A percentile compares a stretch with the other conserved stretches of the same genome.
phyloP scores from a whole-genome alignment of 2,113 vertebrate species.

The Crocuta crocuta region DNA sequence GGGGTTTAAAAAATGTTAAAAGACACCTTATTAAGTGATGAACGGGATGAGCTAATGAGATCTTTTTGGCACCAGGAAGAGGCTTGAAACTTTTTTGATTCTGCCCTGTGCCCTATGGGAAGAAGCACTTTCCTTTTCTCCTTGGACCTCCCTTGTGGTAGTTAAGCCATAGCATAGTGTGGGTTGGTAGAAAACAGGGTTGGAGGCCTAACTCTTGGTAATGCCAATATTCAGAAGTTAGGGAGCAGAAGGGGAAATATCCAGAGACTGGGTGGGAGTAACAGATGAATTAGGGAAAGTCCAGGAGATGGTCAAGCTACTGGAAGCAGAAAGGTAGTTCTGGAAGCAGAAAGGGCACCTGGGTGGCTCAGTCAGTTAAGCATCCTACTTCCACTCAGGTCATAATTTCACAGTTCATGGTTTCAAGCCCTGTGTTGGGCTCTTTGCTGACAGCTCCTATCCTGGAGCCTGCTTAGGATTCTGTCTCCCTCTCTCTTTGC shows the following conservation, averaged over 20 bases:
- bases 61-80: not conserved
- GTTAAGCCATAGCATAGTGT: not conserved
- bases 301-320: not conserved
- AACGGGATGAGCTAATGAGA: not conserved
- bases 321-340: not conserved
- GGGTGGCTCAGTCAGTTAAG: too few species aligned
- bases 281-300: too few species aligned
- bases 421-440: too few species aligned
- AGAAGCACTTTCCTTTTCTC: not conserved
- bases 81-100: not conserved
- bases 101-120: not conserved
- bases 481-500: too few species aligned
- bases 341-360: too few species aligned
- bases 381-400: too few species aligned
- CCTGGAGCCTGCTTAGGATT: too few species aligned
- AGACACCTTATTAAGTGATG: not conserved
- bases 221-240: not conserved
- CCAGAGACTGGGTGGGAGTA: not conserved
- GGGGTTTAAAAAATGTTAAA: not conserved
- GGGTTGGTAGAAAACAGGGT: not conserved
- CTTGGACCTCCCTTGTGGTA: too few species aligned
- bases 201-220: not conserved
- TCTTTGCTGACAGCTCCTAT: too few species aligned
- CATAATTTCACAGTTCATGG: too few species aligned
- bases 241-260: not conserved